phyloP scores from a whole-genome alignment of 2,113 vertebrate genomes.

The Telmatochromis sp. region DNA sequence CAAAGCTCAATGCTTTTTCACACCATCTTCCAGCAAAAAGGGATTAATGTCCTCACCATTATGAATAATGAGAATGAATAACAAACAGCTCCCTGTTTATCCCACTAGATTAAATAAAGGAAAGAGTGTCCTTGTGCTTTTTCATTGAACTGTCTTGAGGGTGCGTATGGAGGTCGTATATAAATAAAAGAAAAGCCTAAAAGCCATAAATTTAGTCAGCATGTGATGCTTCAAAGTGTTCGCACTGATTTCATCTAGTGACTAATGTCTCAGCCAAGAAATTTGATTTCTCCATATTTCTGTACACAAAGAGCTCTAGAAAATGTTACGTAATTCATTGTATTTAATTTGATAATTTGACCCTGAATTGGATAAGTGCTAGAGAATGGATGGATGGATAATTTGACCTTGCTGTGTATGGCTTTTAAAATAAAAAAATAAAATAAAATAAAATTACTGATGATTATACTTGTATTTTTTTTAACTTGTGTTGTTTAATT shows the following conservation, averaged over 20 bases:
- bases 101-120: constrained; percentile 16
- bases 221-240: neutral
- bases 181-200: neutral
- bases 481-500: fast-evolving
- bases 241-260: neutral
- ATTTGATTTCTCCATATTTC: neutral
- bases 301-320: neutral
- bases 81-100: constrained; percentile 58
- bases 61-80: constrained; percentile 63
- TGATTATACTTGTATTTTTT: neutral
- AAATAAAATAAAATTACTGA: neutral
- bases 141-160: neutral
- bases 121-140: constrained; percentile 32
- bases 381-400: neutral
- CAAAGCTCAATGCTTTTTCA: constrained; percentile 34
- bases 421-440: neutral
- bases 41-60: constrained; percentile 56
- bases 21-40: constrained; percentile 42
- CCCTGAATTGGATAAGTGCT: neutral
- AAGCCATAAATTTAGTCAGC: neutral
- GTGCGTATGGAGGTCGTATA: neutral
- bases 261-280: neutral
- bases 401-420: neutral
- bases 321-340: fast-evolving
- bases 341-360: neutral